These are phyloP conservation scores for Otus sunia DNA, from an alignment of 2,113 vertebrate species.

Conservation along the genomic window DNA sequence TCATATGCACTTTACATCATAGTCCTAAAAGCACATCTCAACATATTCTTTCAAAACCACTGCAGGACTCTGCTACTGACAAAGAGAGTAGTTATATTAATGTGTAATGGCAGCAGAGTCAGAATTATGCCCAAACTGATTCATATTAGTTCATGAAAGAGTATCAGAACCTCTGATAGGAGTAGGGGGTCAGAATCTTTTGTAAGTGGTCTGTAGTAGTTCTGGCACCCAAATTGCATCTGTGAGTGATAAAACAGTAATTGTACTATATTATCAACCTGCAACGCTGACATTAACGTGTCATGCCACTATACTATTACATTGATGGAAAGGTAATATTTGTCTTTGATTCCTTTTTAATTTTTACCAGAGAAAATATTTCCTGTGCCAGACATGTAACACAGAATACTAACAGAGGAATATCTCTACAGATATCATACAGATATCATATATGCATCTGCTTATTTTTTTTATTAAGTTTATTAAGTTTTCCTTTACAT, in stretches of 20 bases:
- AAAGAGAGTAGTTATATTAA: not conserved
- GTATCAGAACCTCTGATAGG: not conserved
- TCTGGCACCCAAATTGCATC: not conserved
- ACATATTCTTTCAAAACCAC: not conserved
- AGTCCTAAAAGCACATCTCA: not conserved
- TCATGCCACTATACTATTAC: not conserved
- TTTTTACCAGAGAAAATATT: conserved; percentile 3
- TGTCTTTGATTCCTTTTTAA: conserved; percentile 23
- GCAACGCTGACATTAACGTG: not conserved
- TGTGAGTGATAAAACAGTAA: not conserved
- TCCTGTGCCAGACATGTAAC: not conserved
- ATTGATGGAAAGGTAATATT: not conserved
- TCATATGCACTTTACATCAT: not conserved
- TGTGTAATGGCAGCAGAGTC: not conserved
- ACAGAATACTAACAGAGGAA: not conserved
- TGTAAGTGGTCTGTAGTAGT: not conserved
- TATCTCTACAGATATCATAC: not conserved
- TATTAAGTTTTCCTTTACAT: not conserved
- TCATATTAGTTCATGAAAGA: not conserved
- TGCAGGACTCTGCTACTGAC: not conserved
- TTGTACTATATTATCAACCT: not conserved
- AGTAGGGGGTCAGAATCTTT: not conserved
- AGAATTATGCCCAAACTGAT: not conserved
- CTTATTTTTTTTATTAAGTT: not conserved
- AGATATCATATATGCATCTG: not conserved